Base-by-base conservation (phyloP, 1,140 invertebrate genomes). In the Aleiodes sp. region DNA sequence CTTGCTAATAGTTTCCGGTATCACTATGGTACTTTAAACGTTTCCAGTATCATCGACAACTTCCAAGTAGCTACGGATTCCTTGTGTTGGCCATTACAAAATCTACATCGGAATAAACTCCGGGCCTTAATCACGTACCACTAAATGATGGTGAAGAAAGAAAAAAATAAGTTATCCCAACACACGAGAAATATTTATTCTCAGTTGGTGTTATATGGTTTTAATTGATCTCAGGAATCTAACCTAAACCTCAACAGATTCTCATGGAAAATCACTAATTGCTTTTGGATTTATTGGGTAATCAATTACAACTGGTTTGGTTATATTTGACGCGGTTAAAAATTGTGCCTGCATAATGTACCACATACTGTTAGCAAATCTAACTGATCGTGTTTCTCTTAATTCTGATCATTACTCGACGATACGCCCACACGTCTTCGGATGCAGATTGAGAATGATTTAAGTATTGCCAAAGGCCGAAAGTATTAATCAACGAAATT, bases 1-100 rank as follows among this genome's bases (percentile, higher is more conserved):
- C 72, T 73, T 61, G 26, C 72, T 73, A 73, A 73, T 73, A 68
- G 68, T 70, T 73, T 73, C 72, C 72, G 72, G 72, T 73, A 69
- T 70, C 64, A 68, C 59, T 52, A 8, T 35, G 63, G 16, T n/a
- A 35, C 62, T 46, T 65, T 70, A 69, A 69, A 69, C 65, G 71
- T 37, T 73, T 73, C 46, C 64, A 73, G 65, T 73, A 73, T 68
- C 33, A 59, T 46, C 37, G 52, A 28, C 28, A 63, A 68, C n/a
- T 26, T 35, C 21, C 61, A 63, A 62, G 63, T 46, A 52, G 63
- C 31, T 10, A 8, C 46, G 33, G 28, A 46, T 31, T 57, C n/a
- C 33, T 37, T 63, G 52, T 66, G 21, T 59, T 33, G 12, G 24
- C 52, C 52, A 35, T 59, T 52, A 26, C 12, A 24, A 12, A 21